A percentile compares a stretch with the other conserved stretches of the same genome.
phyloP scores from a whole-genome alignment of 2,113 vertebrate species.

The Microcebus ravelobensis region DNA sequence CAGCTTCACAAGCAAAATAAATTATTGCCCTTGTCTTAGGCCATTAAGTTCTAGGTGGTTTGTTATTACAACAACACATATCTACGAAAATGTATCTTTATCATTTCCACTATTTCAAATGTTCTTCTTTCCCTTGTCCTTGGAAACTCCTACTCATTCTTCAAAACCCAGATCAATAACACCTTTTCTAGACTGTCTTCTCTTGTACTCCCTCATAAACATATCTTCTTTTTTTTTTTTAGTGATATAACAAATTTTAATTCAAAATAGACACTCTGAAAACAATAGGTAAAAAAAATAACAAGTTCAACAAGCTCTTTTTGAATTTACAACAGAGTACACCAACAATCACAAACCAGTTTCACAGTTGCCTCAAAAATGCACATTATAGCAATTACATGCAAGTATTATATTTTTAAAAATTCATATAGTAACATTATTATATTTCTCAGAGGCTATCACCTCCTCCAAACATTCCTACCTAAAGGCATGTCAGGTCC shows the following conservation, averaged over 20 bases:
- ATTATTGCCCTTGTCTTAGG: not conserved
- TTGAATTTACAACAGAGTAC: conserved; percentile 59
- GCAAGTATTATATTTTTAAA: not conserved
- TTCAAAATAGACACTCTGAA: conserved; percentile 83
- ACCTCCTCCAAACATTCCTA: not conserved
- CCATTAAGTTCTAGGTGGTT: not conserved
- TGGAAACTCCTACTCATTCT: not conserved
- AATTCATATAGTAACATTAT: not conserved
- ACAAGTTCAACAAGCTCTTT: conserved; percentile 59
- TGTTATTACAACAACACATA: not conserved
- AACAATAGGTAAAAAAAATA: conserved; percentile 70
- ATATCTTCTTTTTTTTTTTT: too few species aligned
- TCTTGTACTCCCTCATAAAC: not conserved
- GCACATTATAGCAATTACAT: conserved; percentile 48
- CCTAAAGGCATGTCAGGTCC: not conserved
- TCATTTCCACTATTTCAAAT: not conserved
- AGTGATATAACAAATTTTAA: conserved; percentile 79
- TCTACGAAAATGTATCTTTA: not conserved
- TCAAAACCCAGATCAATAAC: not conserved
- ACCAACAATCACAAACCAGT: conserved; percentile 56
- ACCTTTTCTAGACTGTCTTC: not conserved
- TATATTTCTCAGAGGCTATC: not conserved
- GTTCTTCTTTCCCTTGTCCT: not conserved
- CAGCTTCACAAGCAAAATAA: not conserved
- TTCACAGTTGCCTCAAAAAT: conserved; percentile 64